phyloP scores from a whole-genome alignment of 2,113 vertebrate genomes.

The Cercocebus atys region DNA sequence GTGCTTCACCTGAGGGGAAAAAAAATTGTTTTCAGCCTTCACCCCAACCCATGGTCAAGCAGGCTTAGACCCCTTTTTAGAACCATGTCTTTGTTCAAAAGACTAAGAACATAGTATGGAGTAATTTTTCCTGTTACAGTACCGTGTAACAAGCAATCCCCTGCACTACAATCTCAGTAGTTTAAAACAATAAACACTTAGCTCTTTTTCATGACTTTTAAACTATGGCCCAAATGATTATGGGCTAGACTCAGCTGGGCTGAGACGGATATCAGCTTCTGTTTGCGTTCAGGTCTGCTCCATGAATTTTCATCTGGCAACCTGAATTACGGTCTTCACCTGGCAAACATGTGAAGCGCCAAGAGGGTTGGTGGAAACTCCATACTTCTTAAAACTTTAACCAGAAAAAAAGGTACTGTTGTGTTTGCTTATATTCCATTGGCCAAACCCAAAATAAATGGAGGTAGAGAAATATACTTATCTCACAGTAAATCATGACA shows the following conservation, averaged over 20 bases:
- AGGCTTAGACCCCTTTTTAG: background rate
- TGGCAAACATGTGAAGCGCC: background rate
- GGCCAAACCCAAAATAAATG: background rate
- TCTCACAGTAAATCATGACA: background rate
- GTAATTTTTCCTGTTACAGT: background rate
- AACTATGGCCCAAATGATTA: background rate
- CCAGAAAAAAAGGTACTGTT: background rate
- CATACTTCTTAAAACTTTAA: background rate
- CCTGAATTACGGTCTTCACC: background rate
- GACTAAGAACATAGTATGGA: background rate
- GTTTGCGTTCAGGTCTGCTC: background rate
- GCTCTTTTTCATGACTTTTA: background rate
- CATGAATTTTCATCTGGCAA: background rate
- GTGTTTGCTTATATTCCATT: background rate
- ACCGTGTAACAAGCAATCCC: background rate
- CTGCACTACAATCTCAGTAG: background rate
- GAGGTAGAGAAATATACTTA: background rate
- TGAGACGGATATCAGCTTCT: background rate
- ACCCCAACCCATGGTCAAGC: background rate
- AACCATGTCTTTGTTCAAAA: background rate
- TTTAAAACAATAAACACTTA: background rate
- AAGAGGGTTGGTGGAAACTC: background rate
- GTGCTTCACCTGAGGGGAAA: background rate
- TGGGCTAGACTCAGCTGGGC: background rate
- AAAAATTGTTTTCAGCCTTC: background rate